Base-by-base conservation (phyloP, 2,888 invertebrate species). In the Zonitis immaculata region DNA sequence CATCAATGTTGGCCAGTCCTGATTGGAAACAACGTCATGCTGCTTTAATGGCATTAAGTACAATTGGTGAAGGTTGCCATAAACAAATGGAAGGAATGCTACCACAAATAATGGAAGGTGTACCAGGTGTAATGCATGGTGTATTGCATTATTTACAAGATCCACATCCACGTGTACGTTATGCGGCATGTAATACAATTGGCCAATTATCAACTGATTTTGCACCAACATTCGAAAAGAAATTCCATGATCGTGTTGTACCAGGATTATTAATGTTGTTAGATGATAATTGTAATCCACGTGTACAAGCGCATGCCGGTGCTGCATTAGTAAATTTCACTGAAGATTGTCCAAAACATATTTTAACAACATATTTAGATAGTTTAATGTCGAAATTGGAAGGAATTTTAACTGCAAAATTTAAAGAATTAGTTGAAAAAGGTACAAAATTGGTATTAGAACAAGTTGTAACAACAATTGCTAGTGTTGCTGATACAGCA, bases 121-220 rank as follows among this genome's bases (percentile, higher is more conserved):
- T 98, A 14, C 71, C 74, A 1, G 73, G 72, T 6, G 73, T 76
- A 3, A 75, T 73, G 73, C 72, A 73, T 11, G 75, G 74, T 4
- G 68, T 74, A 18, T 56, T 73, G 14, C 59, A 67, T 44, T 76
- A 75, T 58, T 61, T 76, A 16, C 74, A 75, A 67, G 76, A 76
- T 66, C 76, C 91, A 84, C 94, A 95, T 74, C 93, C 94, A 1
- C 81, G 95, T 60, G 95, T 95, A 1, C 82, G 98, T 52, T 97
- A 96, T 73, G 99, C 99, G 4, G 94, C 96, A 16, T 99, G 99
- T 73, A 99, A 99, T 77, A 97, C 98, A 16, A 84, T 99, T 42
- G 99, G 99, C 7, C 98, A 99, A 77, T 95, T 99, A 94, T 91
- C 97, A 0, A 93, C 97, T 0, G 99, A 99, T 78, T 99, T 99